phyloP scores from a whole-genome alignment of 1,140 invertebrate genomes.

The Maconellicoccus hirsutus region DNA sequence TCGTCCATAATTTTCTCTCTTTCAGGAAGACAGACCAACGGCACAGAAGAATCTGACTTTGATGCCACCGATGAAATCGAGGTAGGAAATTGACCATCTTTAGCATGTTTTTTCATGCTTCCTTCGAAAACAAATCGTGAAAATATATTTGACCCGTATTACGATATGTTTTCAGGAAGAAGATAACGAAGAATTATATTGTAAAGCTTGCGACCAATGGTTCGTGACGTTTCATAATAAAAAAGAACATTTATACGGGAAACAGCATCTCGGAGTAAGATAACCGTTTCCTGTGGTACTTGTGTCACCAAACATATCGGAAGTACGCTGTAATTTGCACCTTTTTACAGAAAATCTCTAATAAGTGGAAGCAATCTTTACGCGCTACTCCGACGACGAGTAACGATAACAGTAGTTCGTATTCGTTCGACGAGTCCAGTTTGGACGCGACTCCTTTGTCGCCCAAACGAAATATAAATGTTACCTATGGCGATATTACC shows the following conservation, averaged over 20 bases:
- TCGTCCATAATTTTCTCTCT: not conserved
- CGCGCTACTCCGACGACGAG: not conserved
- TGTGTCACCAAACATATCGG: not conserved
- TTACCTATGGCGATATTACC: not conserved
- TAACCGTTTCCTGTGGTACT: not conserved
- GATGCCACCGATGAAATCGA: conserved; percentile 43
- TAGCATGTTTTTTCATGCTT: too few species aligned
- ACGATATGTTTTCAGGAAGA: conserved; percentile 35
- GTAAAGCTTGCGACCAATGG: conserved; percentile 44
- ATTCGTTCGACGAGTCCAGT: conserved; percentile 36
- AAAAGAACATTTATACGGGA: conserved; percentile 44
- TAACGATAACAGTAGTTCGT: conserved; percentile 25
- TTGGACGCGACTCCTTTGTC: conserved; percentile 32
- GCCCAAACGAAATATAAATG: conserved; percentile 24
- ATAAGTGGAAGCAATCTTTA: conserved; percentile 27
- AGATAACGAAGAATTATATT: conserved; percentile 45
- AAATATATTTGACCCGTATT: too few species aligned
- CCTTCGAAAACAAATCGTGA: too few species aligned
- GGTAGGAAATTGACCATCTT: too few species aligned
- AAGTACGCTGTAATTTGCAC: not conserved
- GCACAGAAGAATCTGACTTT: conserved; percentile 41
- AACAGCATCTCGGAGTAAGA: conserved; percentile 40
- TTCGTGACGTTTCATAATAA: conserved; percentile 47
- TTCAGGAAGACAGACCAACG: conserved; percentile 37
- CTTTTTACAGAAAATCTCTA: not conserved